These are phyloP conservation scores for Heterodera carotae DNA, from an alignment of 1,140 invertebrate genomes.

Conservation along the genomic window DNA sequence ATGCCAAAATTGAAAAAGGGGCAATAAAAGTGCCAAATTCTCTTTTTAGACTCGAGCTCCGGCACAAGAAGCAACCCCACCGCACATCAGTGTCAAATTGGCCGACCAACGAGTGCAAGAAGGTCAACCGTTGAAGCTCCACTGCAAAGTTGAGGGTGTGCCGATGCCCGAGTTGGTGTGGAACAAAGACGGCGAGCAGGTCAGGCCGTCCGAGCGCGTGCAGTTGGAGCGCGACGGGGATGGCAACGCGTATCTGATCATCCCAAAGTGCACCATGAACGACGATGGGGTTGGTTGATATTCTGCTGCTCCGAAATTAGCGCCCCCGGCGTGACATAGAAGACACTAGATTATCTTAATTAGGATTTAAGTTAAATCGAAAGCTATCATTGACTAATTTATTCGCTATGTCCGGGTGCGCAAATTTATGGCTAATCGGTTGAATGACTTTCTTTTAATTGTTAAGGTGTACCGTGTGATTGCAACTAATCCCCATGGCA, in stretches of 20 bases:
- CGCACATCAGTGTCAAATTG: slow-evolving; percentile 50
- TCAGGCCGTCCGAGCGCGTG: slow-evolving; percentile 59
- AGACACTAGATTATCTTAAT: no score
- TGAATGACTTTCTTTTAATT: neutral
- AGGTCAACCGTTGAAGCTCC: slow-evolving; percentile 62
- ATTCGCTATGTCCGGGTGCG: no score
- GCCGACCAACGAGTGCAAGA: slow-evolving; percentile 62
- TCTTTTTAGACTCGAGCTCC: slow-evolving; percentile 1
- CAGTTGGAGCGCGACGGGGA: slow-evolving; percentile 52
- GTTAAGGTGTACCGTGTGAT: slow-evolving; percentile 54
- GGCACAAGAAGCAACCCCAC: slow-evolving; percentile 18
- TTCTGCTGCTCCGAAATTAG: no score
- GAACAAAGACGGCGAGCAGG: slow-evolving; percentile 64
- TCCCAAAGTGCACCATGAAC: slow-evolving; percentile 57
- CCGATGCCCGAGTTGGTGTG: slow-evolving; percentile 59
- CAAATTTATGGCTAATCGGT: no score
- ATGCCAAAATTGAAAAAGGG: neutral
- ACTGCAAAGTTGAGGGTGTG: slow-evolving; percentile 58
- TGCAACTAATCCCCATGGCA: slow-evolving; percentile 63
- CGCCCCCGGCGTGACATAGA: no score
- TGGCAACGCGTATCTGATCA: slow-evolving; percentile 60
- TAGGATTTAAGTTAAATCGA: no score
- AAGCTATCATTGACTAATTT: no score
- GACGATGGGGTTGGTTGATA: slow-evolving; percentile 61
- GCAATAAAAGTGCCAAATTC: neutral